Evolutionary conservation across 2,888 invertebrate species (phyloP).

Genomic region (Polylopha cassiicola): DNA sequence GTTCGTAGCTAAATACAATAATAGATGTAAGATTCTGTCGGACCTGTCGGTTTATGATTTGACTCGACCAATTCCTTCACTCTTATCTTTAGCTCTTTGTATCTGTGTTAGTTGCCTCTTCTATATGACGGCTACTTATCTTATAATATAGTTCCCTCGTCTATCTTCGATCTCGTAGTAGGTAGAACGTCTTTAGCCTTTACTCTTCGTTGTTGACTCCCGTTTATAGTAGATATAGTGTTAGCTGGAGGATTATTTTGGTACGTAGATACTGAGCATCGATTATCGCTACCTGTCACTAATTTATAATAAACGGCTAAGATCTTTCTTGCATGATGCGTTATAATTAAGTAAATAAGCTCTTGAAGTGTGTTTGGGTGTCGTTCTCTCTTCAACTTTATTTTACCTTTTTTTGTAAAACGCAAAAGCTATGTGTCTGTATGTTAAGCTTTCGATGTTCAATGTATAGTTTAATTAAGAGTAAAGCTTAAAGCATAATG

Average conservation of each 20-base stretch:
- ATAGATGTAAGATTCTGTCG: slow-evolving; percentile 55
- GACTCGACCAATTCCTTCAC: slow-evolving; percentile 46
- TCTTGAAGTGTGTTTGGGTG: slow-evolving; percentile 62
- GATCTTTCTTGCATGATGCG: slow-evolving; percentile 7
- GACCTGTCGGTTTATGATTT: slow-evolving; percentile 41
- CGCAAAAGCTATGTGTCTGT: slow-evolving; percentile 38
- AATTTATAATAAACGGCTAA: slow-evolving; percentile 54
- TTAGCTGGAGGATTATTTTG: slow-evolving; percentile 68
- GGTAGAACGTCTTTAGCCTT: slow-evolving; percentile 46
- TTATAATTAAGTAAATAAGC: slow-evolving; percentile 40
- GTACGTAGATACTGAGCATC: slow-evolving; percentile 52
- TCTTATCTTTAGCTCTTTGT: slow-evolving; percentile 27
- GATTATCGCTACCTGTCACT: slow-evolving; percentile 64
- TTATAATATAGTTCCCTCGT: slow-evolving; percentile 36
- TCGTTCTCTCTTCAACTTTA: slow-evolving; percentile 60
- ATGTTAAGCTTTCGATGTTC: slow-evolving; percentile 70
- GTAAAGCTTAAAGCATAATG: slow-evolving; percentile 54
- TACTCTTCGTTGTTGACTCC: slow-evolving; percentile 73
- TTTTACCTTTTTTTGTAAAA: slow-evolving; percentile 37
- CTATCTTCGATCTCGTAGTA: slow-evolving; percentile 53
- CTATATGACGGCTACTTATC: slow-evolving; percentile 42
- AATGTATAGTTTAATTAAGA: slow-evolving; percentile 52
- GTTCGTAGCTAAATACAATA: slow-evolving; percentile 73
- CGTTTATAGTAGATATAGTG: slow-evolving; percentile 51
- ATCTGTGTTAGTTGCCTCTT: slow-evolving; percentile 39